Base-by-base conservation (phyloP, 2,113 vertebrate genomes). In the Calypte anna region DNA sequence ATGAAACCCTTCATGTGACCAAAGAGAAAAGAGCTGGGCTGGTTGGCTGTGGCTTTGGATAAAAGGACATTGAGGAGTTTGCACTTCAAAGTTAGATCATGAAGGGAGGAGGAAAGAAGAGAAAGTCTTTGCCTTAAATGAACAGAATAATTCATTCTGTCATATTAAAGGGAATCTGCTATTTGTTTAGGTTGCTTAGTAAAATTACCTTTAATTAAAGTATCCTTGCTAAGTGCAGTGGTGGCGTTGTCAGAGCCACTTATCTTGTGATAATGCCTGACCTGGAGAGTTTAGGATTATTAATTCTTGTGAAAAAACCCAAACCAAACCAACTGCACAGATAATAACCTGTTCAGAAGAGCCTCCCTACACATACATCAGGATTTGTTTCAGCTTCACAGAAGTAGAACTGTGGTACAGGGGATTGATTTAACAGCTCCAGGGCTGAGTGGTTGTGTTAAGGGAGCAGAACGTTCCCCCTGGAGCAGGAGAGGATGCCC, bases 121-220 rank as follows among this genome's bases (percentile, higher is more conserved):
- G 53, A 40, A 78, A 62, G 50, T 36, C 94, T 90, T 43, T 88
- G 57, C 53, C 69, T 81, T 83, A 93, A 88, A 33, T 48, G 24
- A n/a, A 19, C 31, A 64, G 76, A 69, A 64, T 57, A 2, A n/a
- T 46, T 89, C 27, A 33, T 75, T 85, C 59, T 94, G 72, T 75
- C 87, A 48, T 63, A 68, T 86, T 76, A 76, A 93, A 91, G 73
- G 58, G 62, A 82, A 94, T 88, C 75, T 44, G 61, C 77, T 68
- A 22, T 96, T 93, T 55, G 61, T 90, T 84, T 88, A 82, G 70
- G 85, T 88, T 92, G 82, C 46, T 82, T 81, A 43, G 90, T 82
- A 82, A 93, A 91, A 96, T 96, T 89, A 85, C 44, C 73, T 94
- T 86, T 67, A 74, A 63, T 94, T 96, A 92, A 88, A 88, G 51